Conservation (phyloP, 2,888 invertebrate genomes). For the Lottia gigantea region DNA sequence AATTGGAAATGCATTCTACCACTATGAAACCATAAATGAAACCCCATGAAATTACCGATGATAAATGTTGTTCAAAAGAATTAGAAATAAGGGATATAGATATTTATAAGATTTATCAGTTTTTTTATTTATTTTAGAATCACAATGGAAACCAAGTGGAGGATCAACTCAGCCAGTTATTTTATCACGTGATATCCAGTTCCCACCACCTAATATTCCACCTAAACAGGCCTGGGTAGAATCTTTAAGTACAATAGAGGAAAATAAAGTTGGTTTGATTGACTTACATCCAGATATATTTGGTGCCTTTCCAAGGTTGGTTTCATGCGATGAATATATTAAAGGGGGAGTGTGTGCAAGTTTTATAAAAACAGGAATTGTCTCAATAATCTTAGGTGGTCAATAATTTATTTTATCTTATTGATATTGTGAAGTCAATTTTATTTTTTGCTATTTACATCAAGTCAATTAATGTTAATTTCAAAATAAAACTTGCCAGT, state of each 20-base stretch:
- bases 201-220: slow-evolving; percentile 40
- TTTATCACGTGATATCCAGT: slow-evolving; percentile 54
- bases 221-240: slow-evolving; percentile 68
- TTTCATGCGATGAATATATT: slow-evolving; percentile 28
- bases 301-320: slow-evolving; percentile 79
- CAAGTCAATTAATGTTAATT: too few relatives aligned
- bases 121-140: background rate
- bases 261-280: slow-evolving; percentile 77
- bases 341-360: background rate
- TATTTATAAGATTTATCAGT: too few relatives aligned
- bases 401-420: too few relatives aligned
- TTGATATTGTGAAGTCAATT: too few relatives aligned
- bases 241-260: slow-evolving; percentile 55
- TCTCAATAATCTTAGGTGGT: too few relatives aligned
- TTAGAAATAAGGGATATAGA: too few relatives aligned
- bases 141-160: background rate
- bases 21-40: too few relatives aligned
- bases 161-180: slow-evolving; percentile 42
- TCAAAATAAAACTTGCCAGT: too few relatives aligned
- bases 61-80: too few relatives aligned
- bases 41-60: too few relatives aligned
- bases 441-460: too few relatives aligned
- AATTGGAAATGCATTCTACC: too few relatives aligned
- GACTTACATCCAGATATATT: slow-evolving; percentile 91
- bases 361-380: background rate